phyloP scores from a whole-genome alignment of 2,888 invertebrate species.

The Pinctada fucata region DNA sequence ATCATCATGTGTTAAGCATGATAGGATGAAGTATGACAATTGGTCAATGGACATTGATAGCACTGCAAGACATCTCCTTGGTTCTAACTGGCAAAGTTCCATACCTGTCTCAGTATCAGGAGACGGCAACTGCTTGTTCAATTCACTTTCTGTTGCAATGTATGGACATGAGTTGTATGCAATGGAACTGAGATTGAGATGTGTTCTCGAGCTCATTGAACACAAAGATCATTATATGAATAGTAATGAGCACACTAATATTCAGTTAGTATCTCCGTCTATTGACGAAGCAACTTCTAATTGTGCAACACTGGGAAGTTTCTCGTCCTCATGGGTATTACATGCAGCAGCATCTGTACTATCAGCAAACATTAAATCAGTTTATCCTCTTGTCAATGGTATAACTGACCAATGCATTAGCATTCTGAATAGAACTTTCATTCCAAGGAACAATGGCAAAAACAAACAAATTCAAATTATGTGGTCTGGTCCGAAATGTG shows the following conservation, averaged over 20 bases:
- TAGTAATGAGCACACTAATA: background rate
- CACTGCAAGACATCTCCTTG: no score
- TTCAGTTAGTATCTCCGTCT: background rate
- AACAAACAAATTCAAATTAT: background rate
- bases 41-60: no score
- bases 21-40: no score
- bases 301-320: background rate
- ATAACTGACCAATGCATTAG: background rate
- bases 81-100: no score
- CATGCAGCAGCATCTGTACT: slow-evolving; percentile 7
- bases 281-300: background rate
- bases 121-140: slow-evolving; percentile 3
- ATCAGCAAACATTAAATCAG: background rate
- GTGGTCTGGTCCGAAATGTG: slow-evolving; percentile 3
- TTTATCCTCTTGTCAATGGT: slow-evolving; percentile 16
- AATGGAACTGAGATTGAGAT: background rate
- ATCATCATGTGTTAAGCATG: no score
- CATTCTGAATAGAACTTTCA: slow-evolving; percentile 1
- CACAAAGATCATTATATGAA: slow-evolving; percentile 1
- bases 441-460: background rate
- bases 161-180: background rate
- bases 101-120: background rate
- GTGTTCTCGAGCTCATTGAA: slow-evolving; percentile 3
- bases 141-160: background rate
- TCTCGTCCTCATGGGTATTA: slow-evolving; percentile 2